Evolutionary conservation across 2,888 invertebrate genomes (phyloP), one percentile per base, ranked within the genome.

Genomic region (Syrphus vitripennis): DNA sequence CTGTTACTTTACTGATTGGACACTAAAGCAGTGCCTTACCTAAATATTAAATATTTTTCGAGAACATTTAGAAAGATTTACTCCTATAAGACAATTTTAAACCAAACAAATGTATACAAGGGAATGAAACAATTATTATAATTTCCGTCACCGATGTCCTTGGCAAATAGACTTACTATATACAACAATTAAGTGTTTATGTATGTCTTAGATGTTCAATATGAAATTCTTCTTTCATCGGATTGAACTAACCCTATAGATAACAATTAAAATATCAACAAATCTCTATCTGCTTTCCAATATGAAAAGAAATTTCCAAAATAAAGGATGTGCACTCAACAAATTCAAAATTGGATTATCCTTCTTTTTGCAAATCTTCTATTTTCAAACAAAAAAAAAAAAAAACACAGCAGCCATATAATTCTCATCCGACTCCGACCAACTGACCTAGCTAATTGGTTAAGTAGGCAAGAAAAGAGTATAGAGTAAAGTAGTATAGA

Each of bases 281-380:
- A 80, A 24, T 48, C 34, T 40, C 5, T 65, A 45, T 21, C 37
- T 14, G 40, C 9, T 14, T 9, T 48, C 4, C n/a, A 63, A 31
- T 5, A 14, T 7, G 21, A 31, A 45, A 65, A 12, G 16, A 29
- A 42, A 29, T 21, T 29, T 34, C 29, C 9, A 40, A 40, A 26
- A 55, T 40, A 70, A 21, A 55, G 31, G 55, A 55, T 70, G 55
- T 40, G 26, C 70, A 86, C 82, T 86, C 82, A 86, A 86, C 86
- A 82, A 77, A 86, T 82, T 86, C 86, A 78, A 86, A 86, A 86
- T 86, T 86, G 86, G 86, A 86, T 86, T 86, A 86, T 86, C 86
- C 82, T 59, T 81, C 65, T 40, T 37, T n/a, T 61, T 40, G 82
- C 77, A 82, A 82, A 82, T 86, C 77, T 74, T 78, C 37, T 34